A percentile compares a stretch with the other conserved stretches of the same genome.
These are phyloP conservation scores for Eueremaeus valkanovi DNA, from an alignment of 2,888 invertebrate species.

Conservation along the genomic window DNA sequence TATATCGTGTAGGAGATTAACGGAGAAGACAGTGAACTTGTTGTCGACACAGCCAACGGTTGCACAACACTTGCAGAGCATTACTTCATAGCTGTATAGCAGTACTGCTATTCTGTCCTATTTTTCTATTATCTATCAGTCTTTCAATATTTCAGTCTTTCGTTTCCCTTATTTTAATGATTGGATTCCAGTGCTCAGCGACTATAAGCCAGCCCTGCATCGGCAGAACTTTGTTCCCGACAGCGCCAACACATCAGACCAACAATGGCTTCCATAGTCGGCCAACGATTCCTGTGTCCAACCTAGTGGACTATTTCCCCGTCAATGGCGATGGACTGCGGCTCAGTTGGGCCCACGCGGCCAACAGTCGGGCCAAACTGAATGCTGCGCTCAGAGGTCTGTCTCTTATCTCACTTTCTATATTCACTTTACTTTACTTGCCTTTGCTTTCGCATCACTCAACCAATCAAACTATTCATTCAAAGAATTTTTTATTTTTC, in stretches of 20 bases:
- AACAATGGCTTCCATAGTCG: conserved; percentile 35
- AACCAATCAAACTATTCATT: background rate
- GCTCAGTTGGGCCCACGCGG: conserved; percentile 51
- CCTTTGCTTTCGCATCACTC: too few relatives aligned
- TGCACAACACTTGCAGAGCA: background rate
- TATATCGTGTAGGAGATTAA: conserved; percentile 27
- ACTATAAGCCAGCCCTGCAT: conserved; percentile 43
- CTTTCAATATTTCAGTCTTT: too few relatives aligned
- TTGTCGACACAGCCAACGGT: background rate
- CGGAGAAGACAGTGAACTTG: conserved; percentile 30
- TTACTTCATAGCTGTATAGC: background rate
- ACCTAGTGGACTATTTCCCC: conserved; percentile 49
- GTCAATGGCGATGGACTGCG: conserved; percentile 49
- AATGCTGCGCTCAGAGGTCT: conserved; percentile 49
- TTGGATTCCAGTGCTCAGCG: conserved; percentile 44
- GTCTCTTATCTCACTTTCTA: background rate
- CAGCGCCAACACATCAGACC: conserved; percentile 39
- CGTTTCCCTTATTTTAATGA: conserved; percentile 24
- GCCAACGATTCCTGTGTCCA: conserved; percentile 42
- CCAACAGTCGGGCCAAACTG: conserved; percentile 49
- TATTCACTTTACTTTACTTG: too few relatives aligned
- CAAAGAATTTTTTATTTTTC: too few relatives aligned
- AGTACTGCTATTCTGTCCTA: conserved; percentile 7
- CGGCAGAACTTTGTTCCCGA: conserved; percentile 42
- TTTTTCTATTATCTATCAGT: conserved; percentile 12